Conservation (phyloP, 2,888 invertebrate species). For the Catocala fraxini region DNA sequence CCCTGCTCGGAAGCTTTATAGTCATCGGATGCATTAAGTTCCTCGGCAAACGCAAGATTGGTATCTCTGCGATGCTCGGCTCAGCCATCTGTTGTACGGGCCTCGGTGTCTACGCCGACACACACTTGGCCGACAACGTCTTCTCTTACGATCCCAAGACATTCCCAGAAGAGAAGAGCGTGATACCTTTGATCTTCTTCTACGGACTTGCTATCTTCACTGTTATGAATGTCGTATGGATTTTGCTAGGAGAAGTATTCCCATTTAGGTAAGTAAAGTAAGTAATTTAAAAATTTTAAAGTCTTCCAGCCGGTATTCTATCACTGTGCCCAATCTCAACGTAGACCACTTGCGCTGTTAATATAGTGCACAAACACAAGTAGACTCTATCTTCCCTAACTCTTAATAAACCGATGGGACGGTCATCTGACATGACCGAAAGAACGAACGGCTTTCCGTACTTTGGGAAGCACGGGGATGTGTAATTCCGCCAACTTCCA, state of each 20-base stretch:
- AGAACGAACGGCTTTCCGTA: no score
- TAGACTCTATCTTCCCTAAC: no score
- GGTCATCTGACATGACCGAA: no score
- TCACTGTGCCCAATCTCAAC: no score
- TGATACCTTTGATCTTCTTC: slow-evolving; percentile 75
- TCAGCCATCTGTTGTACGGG: slow-evolving; percentile 73
- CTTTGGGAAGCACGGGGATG: no score
- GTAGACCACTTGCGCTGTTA: no score
- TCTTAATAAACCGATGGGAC: no score
- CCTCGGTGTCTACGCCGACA: slow-evolving; percentile 78
- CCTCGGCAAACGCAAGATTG: slow-evolving; percentile 83
- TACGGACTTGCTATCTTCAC: slow-evolving; percentile 73
- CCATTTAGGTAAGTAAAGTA: slow-evolving; percentile 83
- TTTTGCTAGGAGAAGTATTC: slow-evolving; percentile 87
- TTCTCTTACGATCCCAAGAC: slow-evolving; percentile 79
- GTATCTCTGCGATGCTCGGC: slow-evolving; percentile 75
- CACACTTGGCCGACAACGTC: slow-evolving; percentile 65
- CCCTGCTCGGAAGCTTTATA: slow-evolving; percentile 74
- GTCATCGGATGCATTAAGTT: slow-evolving; percentile 76
- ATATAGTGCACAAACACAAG: no score
- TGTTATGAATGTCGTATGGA: slow-evolving; percentile 85
- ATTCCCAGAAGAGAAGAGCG: slow-evolving; percentile 72
- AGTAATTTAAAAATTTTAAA: no score
- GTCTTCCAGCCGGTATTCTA: no score
- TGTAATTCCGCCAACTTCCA: no score